Base-by-base conservation (phyloP, 2,797 vertebrate genomes). In the Coregonus suidteri region DNA sequence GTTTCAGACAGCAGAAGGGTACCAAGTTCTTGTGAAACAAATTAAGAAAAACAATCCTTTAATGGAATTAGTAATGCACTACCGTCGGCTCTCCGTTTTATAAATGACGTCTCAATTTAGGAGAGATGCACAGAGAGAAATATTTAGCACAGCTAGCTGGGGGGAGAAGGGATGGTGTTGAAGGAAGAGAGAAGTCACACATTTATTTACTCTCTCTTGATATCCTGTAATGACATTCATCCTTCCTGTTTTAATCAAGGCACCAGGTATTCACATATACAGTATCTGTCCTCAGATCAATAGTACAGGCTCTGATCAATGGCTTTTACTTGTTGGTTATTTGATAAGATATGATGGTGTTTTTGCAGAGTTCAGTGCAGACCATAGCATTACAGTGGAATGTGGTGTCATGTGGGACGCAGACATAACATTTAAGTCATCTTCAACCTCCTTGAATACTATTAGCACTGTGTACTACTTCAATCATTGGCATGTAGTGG, bases 41-140 rank as follows among this genome's bases (percentile, higher is more conserved):
- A 89, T 90, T 87, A 86, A 80, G 68, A 82, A 77, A 82, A 77
- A 80, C 77, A 77, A 81, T 80, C 71, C 41, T 85, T 87, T 81
- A 83, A 81, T 83, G 70, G 71, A 35, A 71, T 69, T n/a, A 59
- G 75, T 83, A 77, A 87, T 88, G 16, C 47, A 34, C 11, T 76
- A 77, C 79, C 81, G 65, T 52, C 9, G 83, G 80, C 73, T 70
- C 14, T 68, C n/a, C 31, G 70, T 59, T 56, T 82, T 34, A 75
- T 74, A 41, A 74, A 83, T 79, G 82, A 90, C 77, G 16, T 77
- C 79, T 88, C 76, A 76, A 73, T 85, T 83, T 77, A 54, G 16
- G 35, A 59, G 41, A 25, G 25, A 25, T 25, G 25, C 25, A 25
- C 25, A 25, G 15, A 9, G 52, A 71, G 16, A 68, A 47, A 70